These are phyloP conservation scores for Gallinago media DNA, from an alignment of 2,113 vertebrate genomes.

Conservation along the genomic window DNA sequence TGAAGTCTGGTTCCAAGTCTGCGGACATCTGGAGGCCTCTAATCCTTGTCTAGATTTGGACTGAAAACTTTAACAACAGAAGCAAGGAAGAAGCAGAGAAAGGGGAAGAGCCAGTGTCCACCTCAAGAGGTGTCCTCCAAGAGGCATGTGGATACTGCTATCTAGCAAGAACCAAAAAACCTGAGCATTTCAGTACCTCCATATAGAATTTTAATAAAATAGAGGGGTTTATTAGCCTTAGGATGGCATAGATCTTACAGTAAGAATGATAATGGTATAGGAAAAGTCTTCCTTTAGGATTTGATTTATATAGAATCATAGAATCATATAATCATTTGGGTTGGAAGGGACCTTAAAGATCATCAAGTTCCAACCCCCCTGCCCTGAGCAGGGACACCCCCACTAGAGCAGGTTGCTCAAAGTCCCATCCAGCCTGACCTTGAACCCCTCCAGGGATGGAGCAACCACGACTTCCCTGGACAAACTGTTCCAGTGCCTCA, in stretches of 20 bases:
- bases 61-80: neutral
- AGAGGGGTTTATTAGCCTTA: neutral
- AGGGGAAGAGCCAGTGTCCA: too few species aligned
- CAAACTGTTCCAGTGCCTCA: too few species aligned
- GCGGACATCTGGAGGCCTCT: neutral
- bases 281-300: neutral
- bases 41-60: neutral
- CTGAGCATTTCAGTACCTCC: neutral
- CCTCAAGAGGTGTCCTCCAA: too few species aligned
- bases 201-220: neutral
- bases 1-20: neutral
- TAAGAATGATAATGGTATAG: neutral
- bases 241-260: neutral
- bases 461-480: too few species aligned
- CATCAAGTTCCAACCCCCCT: too few species aligned
- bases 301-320: neutral
- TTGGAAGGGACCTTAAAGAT: too few species aligned
- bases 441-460: too few species aligned
- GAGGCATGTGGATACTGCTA: neutral
- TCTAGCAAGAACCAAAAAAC: neutral
- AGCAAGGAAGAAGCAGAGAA: neutral
- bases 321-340: too few species aligned
- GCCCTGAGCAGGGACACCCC: too few species aligned
- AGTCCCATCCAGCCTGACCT: too few species aligned
- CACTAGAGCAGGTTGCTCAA: too few species aligned